Evolutionary conservation across 1,140 invertebrate genomes (phyloP), one percentile per base, ranked within the genome.

Genomic region (Triops cancriformis): DNA sequence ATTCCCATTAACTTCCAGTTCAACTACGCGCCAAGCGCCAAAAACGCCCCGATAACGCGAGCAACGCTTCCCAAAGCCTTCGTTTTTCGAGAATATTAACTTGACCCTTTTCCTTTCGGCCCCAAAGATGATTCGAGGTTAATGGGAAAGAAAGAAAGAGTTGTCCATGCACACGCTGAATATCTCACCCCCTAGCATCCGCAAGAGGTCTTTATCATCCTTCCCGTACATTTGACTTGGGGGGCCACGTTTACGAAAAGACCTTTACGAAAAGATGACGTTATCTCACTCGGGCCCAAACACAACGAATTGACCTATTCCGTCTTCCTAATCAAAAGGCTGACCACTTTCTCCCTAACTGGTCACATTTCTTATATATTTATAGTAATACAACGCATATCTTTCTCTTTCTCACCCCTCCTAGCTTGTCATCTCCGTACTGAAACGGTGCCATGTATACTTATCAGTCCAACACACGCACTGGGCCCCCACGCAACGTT

Each of bases 261-360:
- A n/a, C n/a, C n/a, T n/a, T n/a, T 18, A 6, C 5, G 18, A 23
- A 64, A 6, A 23, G 18, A 6, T 18, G 51, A 64, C n/a, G 51
- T 64, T 64, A 64, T 64, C 51, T 64, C 51, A 23, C 51, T 18
- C 23, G 18, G 43, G 14, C 51, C 51, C 51, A 64, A 64, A 18
- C 51, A n/a, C 14, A 64, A 64, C 51, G 51, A 64, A 64, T 64
- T 64, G 51, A 64, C 51, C 51, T 64, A 64, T 64, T 64, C 51
- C 14, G 23, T 64, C 51, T n/a, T 37, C n/a, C 10, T 64, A 64
- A 64, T 18, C 51, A 23, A 64, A 64, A 64, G 23, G 51, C 18
- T 18, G 51, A 64, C 31, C 31, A 37, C 2, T 37, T 37, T 37
- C 31, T 2, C 31, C 31, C 31, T 37, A 64, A 64, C 51, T 64